Base-by-base conservation (phyloP, 2,797 vertebrate species). In the Pipistrellus nathusii region DNA sequence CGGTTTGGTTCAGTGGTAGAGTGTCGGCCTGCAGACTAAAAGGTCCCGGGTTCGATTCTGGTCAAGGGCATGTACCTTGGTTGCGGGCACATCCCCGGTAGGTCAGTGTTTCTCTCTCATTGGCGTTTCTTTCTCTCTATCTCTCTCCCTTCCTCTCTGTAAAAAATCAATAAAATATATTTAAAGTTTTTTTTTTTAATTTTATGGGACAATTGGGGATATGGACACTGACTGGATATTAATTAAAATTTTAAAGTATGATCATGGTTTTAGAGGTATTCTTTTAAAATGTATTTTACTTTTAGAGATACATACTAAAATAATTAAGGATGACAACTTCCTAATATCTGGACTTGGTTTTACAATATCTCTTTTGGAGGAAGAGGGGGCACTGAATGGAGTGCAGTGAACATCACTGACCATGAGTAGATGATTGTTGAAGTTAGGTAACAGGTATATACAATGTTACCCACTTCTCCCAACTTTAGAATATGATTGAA, bases 271-370 rank as follows among this genome's bases (percentile, higher is more conserved):
- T 62, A 55, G 12, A 76, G 38, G 77, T 80, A 85, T 27, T 14
- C 7, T 76, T 88, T 88, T 21, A 4, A 32, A 71, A 90, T 27
- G 76, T 11, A n/a, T 12, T 69, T 66, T 90, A 66, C 13, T 78
- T 86, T 80, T 85, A 64, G 30, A 64, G 62, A n/a, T 30, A 66
- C 4, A 21, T 57, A 66, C 27, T 94, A 76, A 87, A 71, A 57
- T 84, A 57, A 32, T 32, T 77, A 83, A 95, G 25, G 20, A 41
- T 38, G 7, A 53, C 38, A 55, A 83, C 51, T n/a, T 53, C 6
- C 64, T 35, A 23, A 62, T 77, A 73, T n/a, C 48, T 91, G 48
- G n/a, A 90, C 68, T 53, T 85, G 51, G 27, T 78, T 84, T 84
- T 25, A 44, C 46, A 87, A 76, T 17, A 30, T 41, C 66, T 44